Evolutionary conservation across 2,113 vertebrate genomes (phyloP), one percentile per base, ranked within the genome.

Genomic region (Epinephelus moara): DNA sequence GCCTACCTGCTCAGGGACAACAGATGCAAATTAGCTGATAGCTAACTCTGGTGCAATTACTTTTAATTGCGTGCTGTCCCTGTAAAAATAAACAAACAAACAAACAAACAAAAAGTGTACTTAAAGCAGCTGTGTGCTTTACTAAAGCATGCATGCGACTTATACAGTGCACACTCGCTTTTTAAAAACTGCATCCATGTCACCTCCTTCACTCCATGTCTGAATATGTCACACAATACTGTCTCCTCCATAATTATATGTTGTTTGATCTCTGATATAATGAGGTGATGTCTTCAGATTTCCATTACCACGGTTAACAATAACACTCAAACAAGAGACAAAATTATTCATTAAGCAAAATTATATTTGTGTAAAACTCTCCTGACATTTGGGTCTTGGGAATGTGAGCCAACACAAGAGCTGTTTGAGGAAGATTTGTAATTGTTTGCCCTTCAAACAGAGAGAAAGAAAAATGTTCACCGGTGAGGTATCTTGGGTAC

Each of bases 331-430:
- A 47, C 55, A 76, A 68, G 37, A 61, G 33, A 62, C 50, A 75
- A 63, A 78, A 70, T 66, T 33, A 23, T 62, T 70, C 30, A 75
- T 81, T 23, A 66, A 79, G 37, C 67, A n/a, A 75, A 78, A 86
- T 75, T 49, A 50, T 63, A 69, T 80, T 80, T 82, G 57, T 40
- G 14, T 37, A 40, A 78, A 81, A 66, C n/a, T 63, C 84, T 47
- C 64, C 73, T 75, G 73, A 61, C 71, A 83, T 82, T 75, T 70
- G 37, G 11, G 70, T 70, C 72, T 60, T 13, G 56, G 53, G 64
- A 56, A 63, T 56, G 33, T 77, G 74, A 78, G 72, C 27, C 56
- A 66, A 70, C 67, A 17, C 23, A 66, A 63, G 15, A 23, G 63
- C 50, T 74, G 60, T 81, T 71, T 81, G 66, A 71, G 55, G 37